A percentile compares a stretch with the other conserved stretches of the same genome.
phyloP scores from a whole-genome alignment of 2,888 invertebrate genomes.

The Heliconius charithonia region DNA sequence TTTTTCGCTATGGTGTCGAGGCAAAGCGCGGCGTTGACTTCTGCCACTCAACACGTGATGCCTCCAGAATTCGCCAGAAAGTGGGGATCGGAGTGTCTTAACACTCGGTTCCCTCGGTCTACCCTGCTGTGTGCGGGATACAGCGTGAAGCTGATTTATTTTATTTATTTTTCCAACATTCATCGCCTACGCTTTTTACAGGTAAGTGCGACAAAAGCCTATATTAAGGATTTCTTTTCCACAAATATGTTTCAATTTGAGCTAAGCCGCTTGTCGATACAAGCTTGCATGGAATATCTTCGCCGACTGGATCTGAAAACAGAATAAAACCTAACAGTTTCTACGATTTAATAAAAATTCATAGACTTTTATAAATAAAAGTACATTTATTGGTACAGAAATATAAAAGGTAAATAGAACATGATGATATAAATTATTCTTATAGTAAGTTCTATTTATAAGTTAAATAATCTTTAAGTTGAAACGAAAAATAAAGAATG shows the following conservation, averaged over 20 bases:
- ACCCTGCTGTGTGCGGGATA: too few species aligned
- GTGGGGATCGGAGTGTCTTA: too few species aligned
- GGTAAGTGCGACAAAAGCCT: constrained; percentile 11
- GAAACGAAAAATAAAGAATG: too few species aligned
- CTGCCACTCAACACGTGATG: too few species aligned
- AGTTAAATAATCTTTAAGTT: too few species aligned
- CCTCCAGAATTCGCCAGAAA: too few species aligned
- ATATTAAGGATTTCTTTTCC: constrained; percentile 63
- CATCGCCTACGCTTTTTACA: constrained; percentile 1
- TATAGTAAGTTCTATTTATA: too few species aligned
- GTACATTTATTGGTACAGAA: background rate
- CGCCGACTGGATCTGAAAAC: constrained; percentile 63
- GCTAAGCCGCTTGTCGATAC: constrained; percentile 81
- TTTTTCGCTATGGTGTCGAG: too few species aligned
- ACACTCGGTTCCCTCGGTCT: too few species aligned
- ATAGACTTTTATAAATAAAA: constrained; percentile 10
- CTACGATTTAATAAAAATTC: constrained; percentile 26
- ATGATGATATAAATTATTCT: background rate
- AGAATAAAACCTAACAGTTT: constrained; percentile 57
- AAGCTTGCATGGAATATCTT: constrained; percentile 68
- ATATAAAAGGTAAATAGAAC: background rate
- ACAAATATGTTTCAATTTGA: constrained; percentile 82
- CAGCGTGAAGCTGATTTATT: too few species aligned
- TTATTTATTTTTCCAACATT: background rate
- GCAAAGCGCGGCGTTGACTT: too few species aligned